Percentiles rank a stretch among this genome's conserved stretches.
Evolutionary conservation across 2,888 invertebrate species (phyloP).

Genomic region (Drosophila silvestris): DNA sequence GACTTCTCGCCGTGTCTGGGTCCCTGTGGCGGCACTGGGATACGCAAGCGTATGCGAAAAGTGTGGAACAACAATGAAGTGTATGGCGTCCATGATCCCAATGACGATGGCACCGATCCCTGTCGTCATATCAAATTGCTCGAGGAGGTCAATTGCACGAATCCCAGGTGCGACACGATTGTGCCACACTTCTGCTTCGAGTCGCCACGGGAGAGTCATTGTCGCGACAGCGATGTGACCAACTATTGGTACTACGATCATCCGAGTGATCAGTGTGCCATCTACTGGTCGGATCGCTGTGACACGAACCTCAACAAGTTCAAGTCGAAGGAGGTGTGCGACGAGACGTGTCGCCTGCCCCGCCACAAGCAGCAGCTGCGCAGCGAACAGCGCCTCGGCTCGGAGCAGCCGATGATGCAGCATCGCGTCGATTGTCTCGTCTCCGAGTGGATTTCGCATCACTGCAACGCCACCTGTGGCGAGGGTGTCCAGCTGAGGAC

Average conservation of each 20-base stretch:
- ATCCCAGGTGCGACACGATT: slow-evolving; percentile 79
- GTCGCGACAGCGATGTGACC: slow-evolving; percentile 90
- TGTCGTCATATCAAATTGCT: slow-evolving; percentile 80
- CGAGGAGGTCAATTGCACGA: slow-evolving; percentile 83
- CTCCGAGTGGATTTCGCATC: slow-evolving; percentile 86
- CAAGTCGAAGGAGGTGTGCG: slow-evolving; percentile 89
- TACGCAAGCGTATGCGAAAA: slow-evolving; percentile 86
- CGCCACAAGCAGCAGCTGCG: slow-evolving; percentile 75
- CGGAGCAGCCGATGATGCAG: slow-evolving; percentile 57
- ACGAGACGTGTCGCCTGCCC: slow-evolving; percentile 87
- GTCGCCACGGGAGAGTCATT: slow-evolving; percentile 89
- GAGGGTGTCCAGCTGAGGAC: slow-evolving; percentile 86
- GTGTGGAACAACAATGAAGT: slow-evolving; percentile 83
- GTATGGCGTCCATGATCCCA: slow-evolving; percentile 74
- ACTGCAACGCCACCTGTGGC: slow-evolving; percentile 86
- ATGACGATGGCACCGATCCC: slow-evolving; percentile 78
- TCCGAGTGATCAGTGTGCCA: slow-evolving; percentile 89
- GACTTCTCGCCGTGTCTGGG: slow-evolving; percentile 93
- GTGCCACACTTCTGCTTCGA: slow-evolving; percentile 82
- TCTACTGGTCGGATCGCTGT: slow-evolving; percentile 95
- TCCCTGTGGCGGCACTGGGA: slow-evolving; percentile 90
- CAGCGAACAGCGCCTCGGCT: slow-evolving; percentile 62
- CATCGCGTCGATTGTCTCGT: slow-evolving; percentile 85
- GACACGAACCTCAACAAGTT: slow-evolving; percentile 96
- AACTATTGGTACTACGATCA: slow-evolving; percentile 94